Percentiles rank a stretch among this genome's conserved stretches.
phyloP scores from a whole-genome alignment of 2,888 invertebrate species.

The Erannis defoliaria region DNA sequence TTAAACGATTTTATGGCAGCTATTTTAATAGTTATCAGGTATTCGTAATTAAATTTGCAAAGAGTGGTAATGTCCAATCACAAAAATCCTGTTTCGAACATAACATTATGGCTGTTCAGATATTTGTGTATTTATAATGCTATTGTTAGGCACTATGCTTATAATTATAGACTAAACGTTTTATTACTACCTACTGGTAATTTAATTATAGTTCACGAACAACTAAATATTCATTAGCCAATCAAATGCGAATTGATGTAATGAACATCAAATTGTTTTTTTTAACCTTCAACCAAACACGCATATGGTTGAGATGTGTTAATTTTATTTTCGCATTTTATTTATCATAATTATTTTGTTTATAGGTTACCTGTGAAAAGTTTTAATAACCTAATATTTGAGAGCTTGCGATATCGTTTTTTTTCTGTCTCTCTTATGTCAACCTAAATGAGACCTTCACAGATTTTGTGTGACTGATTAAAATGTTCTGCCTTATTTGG shows the following conservation, averaged over 20 bases:
- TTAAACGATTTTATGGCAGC: constrained; percentile 20
- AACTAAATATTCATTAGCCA: constrained; percentile 4
- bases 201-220: background rate
- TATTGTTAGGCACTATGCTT: background rate
- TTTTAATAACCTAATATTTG: no score
- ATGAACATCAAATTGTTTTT: background rate
- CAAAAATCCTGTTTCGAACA: constrained; percentile 8
- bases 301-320: background rate
- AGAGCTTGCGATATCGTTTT: no score
- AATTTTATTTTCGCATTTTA: no score
- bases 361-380: no score
- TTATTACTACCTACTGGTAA: constrained; percentile 1
- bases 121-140: background rate
- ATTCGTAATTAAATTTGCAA: constrained; percentile 24
- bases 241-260: background rate
- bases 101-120: background rate
- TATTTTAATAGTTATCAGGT: constrained; percentile 14
- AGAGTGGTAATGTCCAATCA: no score
- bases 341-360: no score
- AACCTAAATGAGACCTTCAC: no score
- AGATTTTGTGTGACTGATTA: no score
- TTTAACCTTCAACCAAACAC: background rate
- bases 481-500: no score
- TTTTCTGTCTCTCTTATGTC: no score
- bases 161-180: constrained; percentile 8